phyloP scores from a whole-genome alignment of 2,888 invertebrate species.

The Athalia cordata region DNA sequence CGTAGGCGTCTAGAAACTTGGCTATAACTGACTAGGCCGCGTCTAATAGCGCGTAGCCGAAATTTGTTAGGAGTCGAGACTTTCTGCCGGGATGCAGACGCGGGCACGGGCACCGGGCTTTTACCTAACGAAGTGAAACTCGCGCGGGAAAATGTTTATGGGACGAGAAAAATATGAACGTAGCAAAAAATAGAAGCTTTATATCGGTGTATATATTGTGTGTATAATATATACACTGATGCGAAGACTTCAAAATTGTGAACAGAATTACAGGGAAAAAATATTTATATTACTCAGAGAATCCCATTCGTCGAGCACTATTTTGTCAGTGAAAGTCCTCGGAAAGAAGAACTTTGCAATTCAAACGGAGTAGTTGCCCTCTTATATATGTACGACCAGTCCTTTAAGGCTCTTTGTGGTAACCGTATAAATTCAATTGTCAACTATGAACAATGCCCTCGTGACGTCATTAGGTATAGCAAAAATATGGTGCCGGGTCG shows the following conservation, averaged over 20 bases:
- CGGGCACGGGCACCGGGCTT: not conserved
- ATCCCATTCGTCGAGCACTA: not conserved
- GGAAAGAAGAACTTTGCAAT: constrained; percentile 22
- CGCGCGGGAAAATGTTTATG: not conserved
- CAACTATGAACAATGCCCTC: constrained; percentile 6
- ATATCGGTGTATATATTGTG: not conserved
- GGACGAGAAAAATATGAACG: not conserved
- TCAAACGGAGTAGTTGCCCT: not conserved
- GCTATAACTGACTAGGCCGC: too few species aligned
- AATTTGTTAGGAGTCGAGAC: too few species aligned
- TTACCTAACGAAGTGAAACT: not conserved
- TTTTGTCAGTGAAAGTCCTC: constrained; percentile 20
- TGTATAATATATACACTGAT: not conserved
- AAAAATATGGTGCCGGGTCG: not conserved
- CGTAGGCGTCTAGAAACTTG: too few species aligned
- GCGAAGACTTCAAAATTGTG: not conserved
- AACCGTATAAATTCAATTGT: constrained; percentile 29
- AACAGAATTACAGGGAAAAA: not conserved
- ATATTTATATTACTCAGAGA: not conserved
- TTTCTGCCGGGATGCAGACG: too few species aligned
- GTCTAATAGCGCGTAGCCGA: too few species aligned
- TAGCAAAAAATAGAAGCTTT: constrained; percentile 1
- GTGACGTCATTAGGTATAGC: constrained; percentile 5
- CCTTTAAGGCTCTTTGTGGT: constrained; percentile 7
- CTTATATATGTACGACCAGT: too few species aligned